Base-by-base conservation (phyloP, 2,113 vertebrate genomes). In the Candoia aspera region DNA sequence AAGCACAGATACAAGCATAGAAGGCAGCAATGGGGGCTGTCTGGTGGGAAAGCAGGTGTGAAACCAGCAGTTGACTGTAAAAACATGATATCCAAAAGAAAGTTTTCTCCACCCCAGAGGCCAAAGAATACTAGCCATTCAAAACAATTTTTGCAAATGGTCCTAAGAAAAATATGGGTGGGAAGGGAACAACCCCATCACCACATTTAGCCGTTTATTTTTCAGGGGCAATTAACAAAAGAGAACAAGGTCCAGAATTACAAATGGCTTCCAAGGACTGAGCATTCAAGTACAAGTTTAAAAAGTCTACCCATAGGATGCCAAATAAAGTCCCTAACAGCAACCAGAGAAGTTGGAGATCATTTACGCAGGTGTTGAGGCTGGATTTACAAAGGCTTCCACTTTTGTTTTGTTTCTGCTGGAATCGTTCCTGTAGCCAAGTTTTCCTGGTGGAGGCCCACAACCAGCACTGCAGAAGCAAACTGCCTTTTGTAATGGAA, bases 131-230 rank as follows among this genome's bases (percentile, higher is more conserved):
- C 10, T 29, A 94, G 79, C 37, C 0, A 0, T 86, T 0, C 0
- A 24, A 26, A 53, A 58, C 23, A 55, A n/a, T n/a, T 68, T 92
- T 58, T 89, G 59, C 87, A 79, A 89, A 89, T 87, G 68, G 68
- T 94, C 93, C 88, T 93, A 92, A 93, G 26, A 37, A 87, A 93
- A n/a, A 90, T 2, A 84, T 84, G 86, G 91, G 5, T 12, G 91
- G 85, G 90, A 19, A 23, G 88, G 87, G 88, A 21, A 11, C 33
- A 29, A 53, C 13, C 3, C 17, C 6, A 83, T 79, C 33, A 17
- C 88, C 90, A 85, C 6, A 46, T 8, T 68, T 59, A 89, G 86
- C 92, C 3, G 37, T 86, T 0, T 0, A 9, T 90, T 24, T 92
- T 42, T 57, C 73, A 94, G 0, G 2, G 49, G 53, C 83, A 0